Evolutionary conservation across 2,113 vertebrate species (phyloP).

Genomic region (Stigmatopora argus): DNA sequence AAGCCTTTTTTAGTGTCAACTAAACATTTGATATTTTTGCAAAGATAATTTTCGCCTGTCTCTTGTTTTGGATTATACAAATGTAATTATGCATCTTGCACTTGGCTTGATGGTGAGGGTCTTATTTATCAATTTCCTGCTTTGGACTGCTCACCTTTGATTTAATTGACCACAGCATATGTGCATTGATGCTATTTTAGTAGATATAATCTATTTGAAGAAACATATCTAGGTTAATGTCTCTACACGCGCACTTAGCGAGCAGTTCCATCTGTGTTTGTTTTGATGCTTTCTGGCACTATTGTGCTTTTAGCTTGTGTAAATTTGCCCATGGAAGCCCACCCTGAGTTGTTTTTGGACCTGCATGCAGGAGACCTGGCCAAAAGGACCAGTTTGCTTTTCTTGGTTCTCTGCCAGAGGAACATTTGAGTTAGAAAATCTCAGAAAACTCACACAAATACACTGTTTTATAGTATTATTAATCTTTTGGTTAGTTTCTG

Average conservation of each 20-base stretch:
- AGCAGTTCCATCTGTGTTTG: constrained; percentile 7
- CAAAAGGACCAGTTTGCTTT: constrained; percentile 35
- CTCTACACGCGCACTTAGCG: constrained; percentile 4
- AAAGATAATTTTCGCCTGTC: not conserved
- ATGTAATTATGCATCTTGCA: not conserved
- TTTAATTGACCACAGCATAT: constrained; percentile 7
- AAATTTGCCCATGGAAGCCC: constrained; percentile 38
- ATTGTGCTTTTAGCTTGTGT: constrained; percentile 21
- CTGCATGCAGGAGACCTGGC: constrained; percentile 35
- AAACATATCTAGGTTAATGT: constrained; percentile 16
- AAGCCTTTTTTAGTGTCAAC: not conserved
- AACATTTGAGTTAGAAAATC: constrained; percentile 33
- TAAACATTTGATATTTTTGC: not conserved
- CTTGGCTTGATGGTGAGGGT: not conserved
- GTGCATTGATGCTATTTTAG: constrained; percentile 21
- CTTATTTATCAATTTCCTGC: constrained; percentile 14
- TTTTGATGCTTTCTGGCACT: constrained; percentile 30
- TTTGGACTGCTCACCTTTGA: constrained; percentile 4
- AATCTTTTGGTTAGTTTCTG: not conserved
- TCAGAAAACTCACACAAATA: constrained; percentile 12
- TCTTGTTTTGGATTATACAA: not conserved
- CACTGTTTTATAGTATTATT: not conserved
- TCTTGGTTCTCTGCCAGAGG: constrained; percentile 44
- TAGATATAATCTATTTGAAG: constrained; percentile 29
- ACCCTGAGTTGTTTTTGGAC: constrained; percentile 61